Conservation (phyloP, 2,888 invertebrate species). For the Drosophila austrosaltans region DNA sequence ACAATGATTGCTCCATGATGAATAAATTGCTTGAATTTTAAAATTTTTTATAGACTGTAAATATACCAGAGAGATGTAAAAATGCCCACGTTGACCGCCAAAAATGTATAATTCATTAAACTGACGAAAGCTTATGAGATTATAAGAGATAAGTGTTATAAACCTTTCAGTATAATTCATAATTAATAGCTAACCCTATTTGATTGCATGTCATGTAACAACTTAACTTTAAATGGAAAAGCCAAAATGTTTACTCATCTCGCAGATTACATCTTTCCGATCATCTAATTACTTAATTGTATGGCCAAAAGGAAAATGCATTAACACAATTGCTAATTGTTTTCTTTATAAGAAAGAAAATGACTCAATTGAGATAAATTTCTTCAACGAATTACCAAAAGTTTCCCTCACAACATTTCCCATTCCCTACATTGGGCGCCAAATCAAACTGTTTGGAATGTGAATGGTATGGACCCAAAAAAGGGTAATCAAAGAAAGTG, state of each 20-base stretch:
- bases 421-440: background rate
- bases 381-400: background rate
- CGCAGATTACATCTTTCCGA: background rate
- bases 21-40: background rate
- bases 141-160: conserved; percentile 1
- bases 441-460: background rate
- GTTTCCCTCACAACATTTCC: background rate
- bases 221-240: background rate
- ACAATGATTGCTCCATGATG: background rate
- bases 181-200: background rate
- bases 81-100: background rate
- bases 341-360: background rate
- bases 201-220: background rate
- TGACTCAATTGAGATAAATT: too few relatives aligned
- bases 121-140: conserved; percentile 6
- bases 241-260: background rate
- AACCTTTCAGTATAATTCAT: background rate
- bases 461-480: conserved; percentile 10
- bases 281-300: background rate
- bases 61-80: background rate
- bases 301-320: background rate
- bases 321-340: background rate
- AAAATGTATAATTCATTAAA: conserved; percentile 1
- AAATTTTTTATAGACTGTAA: background rate
- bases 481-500: conserved; percentile 41